Evolutionary conservation across 2,797 vertebrate genomes (phyloP), one percentile per base, ranked within the genome.

Genomic region (Clarias laeviceps): DNA sequence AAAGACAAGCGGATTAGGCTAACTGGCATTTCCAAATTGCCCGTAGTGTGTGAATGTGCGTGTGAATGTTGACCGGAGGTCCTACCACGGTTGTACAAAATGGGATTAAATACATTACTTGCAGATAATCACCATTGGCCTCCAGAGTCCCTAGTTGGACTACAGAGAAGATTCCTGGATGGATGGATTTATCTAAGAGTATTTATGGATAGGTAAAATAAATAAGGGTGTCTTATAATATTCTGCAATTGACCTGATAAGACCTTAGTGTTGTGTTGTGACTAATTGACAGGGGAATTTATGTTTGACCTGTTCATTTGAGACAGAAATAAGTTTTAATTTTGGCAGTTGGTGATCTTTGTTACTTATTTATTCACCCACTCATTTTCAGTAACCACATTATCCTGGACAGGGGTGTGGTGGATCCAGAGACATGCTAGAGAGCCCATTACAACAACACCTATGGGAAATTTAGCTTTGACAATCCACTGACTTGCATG

Each of bases 141-240:
- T 50, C 11, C 11, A 50, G 11, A 50, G 45, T 50, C 45, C 11
- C 45, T 50, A 50, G 11, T 50, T 12, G 11, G 45, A 50, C 45
- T 50, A 50, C 45, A 50, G 45, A 12, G 45, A 11, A 12, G 45
- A 11, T 50, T 50, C 2, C 45, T 50, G 45, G 45, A 2, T 50
- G 45, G 45, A 50, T 50, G 45, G 11, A 32, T 56, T 32, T 20
- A 17, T 61, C 37, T 27, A 34, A 82, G 73, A 82, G 73, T 20
- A 59, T 86, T 77, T 82, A 66, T 57, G 73, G 27, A 68, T 29
- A 62, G 27, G 57, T 32, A 32, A 32, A 62, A 17, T 83, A 86
- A 83, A 59, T 76, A 34, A 64, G 5, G 2, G 8, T 37, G 27
- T 50, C 76, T 40, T 82, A 20, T 27, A 73, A 27, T 34, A 27